Base-by-base conservation (phyloP, 2,888 invertebrate species). In the Linnaemya tessellans region DNA sequence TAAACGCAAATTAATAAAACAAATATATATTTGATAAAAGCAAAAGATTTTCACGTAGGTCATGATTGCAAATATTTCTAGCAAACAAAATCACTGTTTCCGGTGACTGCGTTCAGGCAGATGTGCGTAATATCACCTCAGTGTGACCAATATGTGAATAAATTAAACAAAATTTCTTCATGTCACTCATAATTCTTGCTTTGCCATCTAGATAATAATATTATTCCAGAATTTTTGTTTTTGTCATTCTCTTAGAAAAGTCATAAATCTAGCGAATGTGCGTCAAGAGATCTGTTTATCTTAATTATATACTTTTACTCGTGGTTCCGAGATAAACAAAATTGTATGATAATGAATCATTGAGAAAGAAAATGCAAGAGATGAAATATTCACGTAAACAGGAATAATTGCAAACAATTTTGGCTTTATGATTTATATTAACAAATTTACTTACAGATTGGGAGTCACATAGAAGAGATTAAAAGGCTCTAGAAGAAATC, bases 371-470 rank as follows among this genome's bases (percentile, higher is more conserved):
- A 60, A 18, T 35, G n/a, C 9, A 10, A 46, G 46, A 65, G 3
- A 35, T 18, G 22, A 56, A 10, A 43, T 43, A 22, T 64, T 41
- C 22, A 43, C 18, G 20, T 49, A 46, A 67, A 30, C 9, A 25
- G 41, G 9, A 30, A 18, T 18, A 35, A n/a, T 5, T 20, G 20
- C 22, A 3, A 20, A 43, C 43, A 43, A 15, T 60, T 4, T 46
- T 60, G 54, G 11, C 11, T 41, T 75, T 0, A 64, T 54, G n/a
- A 75, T 75, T 64, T 43, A 54, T 18, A 13, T n/a, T 18, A 41
- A 20, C 13, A 64, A 54, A 38, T 65, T 54, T 75, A n/a, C 64
- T 64, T 65, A 54, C 54, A 25, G 54, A 51, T 41, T 22, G 54
- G 4, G n/a, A 5, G n/a, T 51, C 68, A 38, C 1, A 20, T 18